Percentiles rank a stretch among this genome's conserved stretches.
Evolutionary conservation across 2,113 vertebrate genomes (phyloP).

Genomic region (Nyctibius bracteatus): DNA sequence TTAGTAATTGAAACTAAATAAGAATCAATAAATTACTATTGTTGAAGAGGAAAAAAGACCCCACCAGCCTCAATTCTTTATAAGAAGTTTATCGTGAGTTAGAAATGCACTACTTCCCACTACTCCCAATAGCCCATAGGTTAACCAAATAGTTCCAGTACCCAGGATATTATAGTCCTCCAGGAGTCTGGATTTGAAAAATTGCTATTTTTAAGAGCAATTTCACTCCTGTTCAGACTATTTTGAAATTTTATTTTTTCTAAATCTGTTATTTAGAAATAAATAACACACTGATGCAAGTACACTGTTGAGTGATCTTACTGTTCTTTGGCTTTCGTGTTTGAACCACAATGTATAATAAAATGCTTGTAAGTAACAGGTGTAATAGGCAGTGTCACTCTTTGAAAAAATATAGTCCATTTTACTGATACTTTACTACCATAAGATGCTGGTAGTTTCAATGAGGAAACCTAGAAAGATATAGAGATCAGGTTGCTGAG

Average conservation of each 20-base stretch:
- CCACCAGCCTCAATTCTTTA: background rate
- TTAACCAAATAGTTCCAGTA: background rate
- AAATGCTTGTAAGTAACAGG: background rate
- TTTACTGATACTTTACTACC: too few species aligned
- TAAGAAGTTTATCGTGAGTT: background rate
- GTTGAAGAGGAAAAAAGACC: background rate
- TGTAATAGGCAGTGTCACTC: background rate
- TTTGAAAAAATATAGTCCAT: background rate
- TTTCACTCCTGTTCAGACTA: background rate
- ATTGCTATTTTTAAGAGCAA: background rate
- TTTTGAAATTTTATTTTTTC: background rate
- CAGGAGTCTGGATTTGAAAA: background rate
- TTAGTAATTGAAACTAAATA: background rate
- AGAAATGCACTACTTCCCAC: background rate
- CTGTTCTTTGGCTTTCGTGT: background rate
- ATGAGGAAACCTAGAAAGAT: background rate
- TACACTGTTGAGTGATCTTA: background rate
- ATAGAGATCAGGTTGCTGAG: background rate
- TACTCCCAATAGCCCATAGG: background rate
- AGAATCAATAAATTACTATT: background rate
- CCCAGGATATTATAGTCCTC: background rate
- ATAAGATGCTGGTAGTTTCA: background rate
- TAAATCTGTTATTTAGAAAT: background rate
- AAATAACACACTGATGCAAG: background rate
- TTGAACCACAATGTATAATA: background rate